Evolutionary conservation across 2,113 vertebrate species (phyloP).

Genomic region (Hyla sarda): DNA sequence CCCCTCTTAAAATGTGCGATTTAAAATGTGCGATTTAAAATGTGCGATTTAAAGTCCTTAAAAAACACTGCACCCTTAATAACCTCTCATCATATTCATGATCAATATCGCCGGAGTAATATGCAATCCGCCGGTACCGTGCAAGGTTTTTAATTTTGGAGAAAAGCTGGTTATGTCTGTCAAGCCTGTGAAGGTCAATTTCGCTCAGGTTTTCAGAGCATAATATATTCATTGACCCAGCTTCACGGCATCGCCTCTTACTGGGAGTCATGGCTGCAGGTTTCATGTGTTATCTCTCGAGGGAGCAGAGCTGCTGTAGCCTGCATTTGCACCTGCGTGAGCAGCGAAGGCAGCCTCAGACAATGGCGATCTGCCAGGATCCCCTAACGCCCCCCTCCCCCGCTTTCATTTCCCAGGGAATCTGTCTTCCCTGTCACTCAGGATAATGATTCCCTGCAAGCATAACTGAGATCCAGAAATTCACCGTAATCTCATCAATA

Average conservation of each 20-base stretch:
- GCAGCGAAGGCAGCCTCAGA: conserved; percentile 64
- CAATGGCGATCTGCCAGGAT: conserved; percentile 63
- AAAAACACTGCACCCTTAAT: conserved; percentile 17
- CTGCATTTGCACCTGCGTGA: conserved; percentile 62
- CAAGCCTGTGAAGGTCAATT: conserved; percentile 61
- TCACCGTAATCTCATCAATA: conserved; percentile 69
- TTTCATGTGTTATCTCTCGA: conserved; percentile 61
- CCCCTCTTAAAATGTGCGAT: neutral
- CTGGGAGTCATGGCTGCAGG: conserved; percentile 51
- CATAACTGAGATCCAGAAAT: conserved; percentile 69
- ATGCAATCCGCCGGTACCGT: neutral
- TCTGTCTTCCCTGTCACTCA: conserved; percentile 74
- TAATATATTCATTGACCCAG: conserved; percentile 49
- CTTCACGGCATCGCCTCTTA: conserved; percentile 60
- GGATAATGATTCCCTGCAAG: conserved; percentile 68
- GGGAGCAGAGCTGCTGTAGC: conserved; percentile 64
- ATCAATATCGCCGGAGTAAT: conserved; percentile 34
- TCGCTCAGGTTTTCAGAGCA: conserved; percentile 1
- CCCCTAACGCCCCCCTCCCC: conserved; percentile 60
- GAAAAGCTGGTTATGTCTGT: conserved; percentile 57
- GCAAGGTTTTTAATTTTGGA: conserved; percentile 55
- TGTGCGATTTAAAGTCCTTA: conserved; percentile 4
- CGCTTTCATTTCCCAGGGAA: conserved; percentile 65
- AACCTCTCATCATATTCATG: conserved; percentile 30
- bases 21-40: conserved; percentile 16